Conservation (phyloP, 2,888 invertebrate genomes). For the Mesorhabditis sp. region DNA sequence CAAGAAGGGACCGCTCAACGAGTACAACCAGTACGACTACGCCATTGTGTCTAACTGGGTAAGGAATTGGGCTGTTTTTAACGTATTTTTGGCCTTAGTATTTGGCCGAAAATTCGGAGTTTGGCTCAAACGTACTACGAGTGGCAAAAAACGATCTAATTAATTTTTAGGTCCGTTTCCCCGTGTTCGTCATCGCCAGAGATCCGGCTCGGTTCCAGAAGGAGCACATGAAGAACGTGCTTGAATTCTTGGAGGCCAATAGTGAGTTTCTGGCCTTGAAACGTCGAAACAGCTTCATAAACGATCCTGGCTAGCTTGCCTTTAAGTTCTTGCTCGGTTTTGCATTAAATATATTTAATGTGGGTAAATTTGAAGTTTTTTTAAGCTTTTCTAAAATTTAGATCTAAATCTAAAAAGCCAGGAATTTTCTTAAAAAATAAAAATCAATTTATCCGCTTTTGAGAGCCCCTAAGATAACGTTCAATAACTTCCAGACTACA, state of each 20-base stretch:
- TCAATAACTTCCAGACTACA: conserved; percentile 52
- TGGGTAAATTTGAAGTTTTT: no score
- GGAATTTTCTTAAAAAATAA: no score
- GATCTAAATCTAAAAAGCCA: no score
- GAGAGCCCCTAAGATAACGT: no score
- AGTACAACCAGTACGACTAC: conserved; percentile 59
- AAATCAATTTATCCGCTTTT: no score
- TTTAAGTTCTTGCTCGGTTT: neutral
- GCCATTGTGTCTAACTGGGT: conserved; percentile 55
- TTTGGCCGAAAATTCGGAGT: no score
- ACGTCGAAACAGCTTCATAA: neutral
- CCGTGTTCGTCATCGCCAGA: conserved; percentile 58
- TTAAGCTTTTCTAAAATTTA: no score
- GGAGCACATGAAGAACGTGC: conserved; percentile 56
- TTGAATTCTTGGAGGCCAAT: conserved; percentile 58
- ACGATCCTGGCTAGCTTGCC: neutral
- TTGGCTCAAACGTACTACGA: neutral
- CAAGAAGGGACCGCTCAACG: conserved; percentile 59
- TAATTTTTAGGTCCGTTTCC: conserved; percentile 51
- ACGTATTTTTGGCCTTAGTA: neutral
- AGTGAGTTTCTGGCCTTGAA: conserved; percentile 41
- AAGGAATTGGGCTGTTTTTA: neutral
- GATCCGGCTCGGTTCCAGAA: conserved; percentile 56
- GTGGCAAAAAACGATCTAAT: neutral
- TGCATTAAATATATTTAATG: neutral